Percentiles rank a stretch among this genome's conserved stretches.
Conservation (phyloP, 2,888 invertebrate genomes). For the Phrixothrix hirtus region DNA sequence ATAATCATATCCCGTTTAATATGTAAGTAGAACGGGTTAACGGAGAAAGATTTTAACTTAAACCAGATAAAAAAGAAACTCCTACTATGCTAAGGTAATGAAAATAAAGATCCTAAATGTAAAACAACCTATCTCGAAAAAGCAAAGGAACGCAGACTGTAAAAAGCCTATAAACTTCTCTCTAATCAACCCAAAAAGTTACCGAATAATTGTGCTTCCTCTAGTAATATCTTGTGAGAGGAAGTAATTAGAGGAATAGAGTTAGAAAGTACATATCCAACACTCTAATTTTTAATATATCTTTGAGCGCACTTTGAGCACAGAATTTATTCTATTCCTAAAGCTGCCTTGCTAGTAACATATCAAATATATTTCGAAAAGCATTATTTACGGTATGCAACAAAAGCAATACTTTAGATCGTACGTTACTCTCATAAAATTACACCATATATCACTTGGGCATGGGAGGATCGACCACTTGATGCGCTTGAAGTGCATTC, state of each 20-base stretch:
- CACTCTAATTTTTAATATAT: neutral
- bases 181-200: neutral
- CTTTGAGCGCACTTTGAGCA: neutral
- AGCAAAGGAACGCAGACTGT: neutral
- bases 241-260: neutral
- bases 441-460: slow-evolving; percentile 1
- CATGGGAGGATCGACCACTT: slow-evolving; percentile 14
- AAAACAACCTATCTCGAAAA: neutral
- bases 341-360: too few species aligned
- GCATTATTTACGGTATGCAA: neutral
- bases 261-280: neutral
- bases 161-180: neutral
- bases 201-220: neutral
- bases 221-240: neutral
- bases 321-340: neutral
- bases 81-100: neutral
- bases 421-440: slow-evolving; percentile 7
- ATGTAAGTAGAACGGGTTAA: too few species aligned
- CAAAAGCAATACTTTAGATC: too few species aligned
- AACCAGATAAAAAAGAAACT: neutral
- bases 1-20: too few species aligned
- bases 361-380: neutral
- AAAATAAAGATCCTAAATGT: neutral
- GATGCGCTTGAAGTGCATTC: slow-evolving; percentile 27
- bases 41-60: too few species aligned